Conservation (phyloP, 2,888 invertebrate genomes). For the Aphidoletes aphidimyza region DNA sequence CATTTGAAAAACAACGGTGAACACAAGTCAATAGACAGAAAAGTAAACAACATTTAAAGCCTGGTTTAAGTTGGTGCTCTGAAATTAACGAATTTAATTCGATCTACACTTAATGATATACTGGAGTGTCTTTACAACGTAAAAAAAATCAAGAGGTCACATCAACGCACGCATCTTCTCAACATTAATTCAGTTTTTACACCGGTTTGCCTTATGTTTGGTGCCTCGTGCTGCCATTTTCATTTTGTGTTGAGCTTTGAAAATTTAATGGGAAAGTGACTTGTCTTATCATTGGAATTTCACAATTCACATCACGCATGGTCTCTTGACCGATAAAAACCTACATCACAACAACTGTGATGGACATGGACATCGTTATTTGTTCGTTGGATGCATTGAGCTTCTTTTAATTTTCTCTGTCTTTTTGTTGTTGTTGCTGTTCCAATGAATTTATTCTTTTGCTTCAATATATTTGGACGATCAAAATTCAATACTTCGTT, state of each 20-base stretch:
- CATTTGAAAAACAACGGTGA: background rate
- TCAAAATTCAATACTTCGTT: background rate
- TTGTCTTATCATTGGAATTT: constrained; percentile 7
- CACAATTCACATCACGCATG: background rate
- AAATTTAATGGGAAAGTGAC: constrained; percentile 23
- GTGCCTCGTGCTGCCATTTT: background rate
- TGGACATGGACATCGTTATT: background rate
- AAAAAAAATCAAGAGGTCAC: background rate
- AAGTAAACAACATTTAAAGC: background rate
- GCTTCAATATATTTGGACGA: background rate
- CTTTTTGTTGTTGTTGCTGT: background rate
- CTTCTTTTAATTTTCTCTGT: background rate
- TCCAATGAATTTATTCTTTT: too few relatives aligned
- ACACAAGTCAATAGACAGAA: background rate
- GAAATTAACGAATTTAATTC: constrained; percentile 30
- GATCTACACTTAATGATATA: constrained; percentile 18
- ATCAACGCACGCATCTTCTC: background rate
- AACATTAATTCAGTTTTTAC: background rate
- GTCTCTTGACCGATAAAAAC: constrained; percentile 17
- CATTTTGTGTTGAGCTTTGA: background rate
- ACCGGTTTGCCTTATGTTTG: background rate
- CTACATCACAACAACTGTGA: background rate
- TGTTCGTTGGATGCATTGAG: background rate
- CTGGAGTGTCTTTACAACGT: background rate
- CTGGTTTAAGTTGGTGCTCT: background rate